These are phyloP conservation scores for Plutella xylostella DNA, from an alignment of 2,888 invertebrate genomes.

Conservation along the genomic window DNA sequence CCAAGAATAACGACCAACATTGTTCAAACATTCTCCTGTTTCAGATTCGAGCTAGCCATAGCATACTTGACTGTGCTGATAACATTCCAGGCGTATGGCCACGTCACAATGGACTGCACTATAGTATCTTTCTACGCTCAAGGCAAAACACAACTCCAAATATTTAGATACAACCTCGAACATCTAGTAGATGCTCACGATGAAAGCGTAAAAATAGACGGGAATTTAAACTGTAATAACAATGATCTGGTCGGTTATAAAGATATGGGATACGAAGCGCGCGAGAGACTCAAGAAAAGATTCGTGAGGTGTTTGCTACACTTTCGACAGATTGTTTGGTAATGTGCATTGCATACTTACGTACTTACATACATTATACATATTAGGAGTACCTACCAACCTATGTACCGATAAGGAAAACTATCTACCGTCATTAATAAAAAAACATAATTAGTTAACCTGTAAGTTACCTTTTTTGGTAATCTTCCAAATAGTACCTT, in stretches of 20 bases:
- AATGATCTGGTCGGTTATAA: constrained; percentile 15
- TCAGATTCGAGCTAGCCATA: constrained; percentile 36
- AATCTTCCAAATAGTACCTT: too few relatives aligned
- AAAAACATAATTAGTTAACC: too few relatives aligned
- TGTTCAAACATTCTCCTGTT: too few relatives aligned
- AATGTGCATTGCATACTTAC: too few relatives aligned
- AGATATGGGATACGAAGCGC: constrained; percentile 21
- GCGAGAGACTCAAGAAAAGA: constrained; percentile 22
- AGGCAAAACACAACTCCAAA: constrained; percentile 40
- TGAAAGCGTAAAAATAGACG: constrained; percentile 14
- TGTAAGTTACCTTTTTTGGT: too few relatives aligned
- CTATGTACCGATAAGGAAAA: too few relatives aligned
- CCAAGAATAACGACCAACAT: too few relatives aligned
- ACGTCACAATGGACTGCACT: constrained; percentile 50
- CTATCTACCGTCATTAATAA: too few relatives aligned
- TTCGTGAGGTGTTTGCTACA: constrained; percentile 37
- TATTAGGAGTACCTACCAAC: too few relatives aligned
- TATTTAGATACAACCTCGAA: constrained; percentile 41
- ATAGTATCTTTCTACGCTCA: constrained; percentile 46
- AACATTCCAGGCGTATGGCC: constrained; percentile 40
- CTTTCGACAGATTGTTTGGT: constrained; percentile 40
- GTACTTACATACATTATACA: too few relatives aligned
- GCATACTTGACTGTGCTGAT: constrained; percentile 36
- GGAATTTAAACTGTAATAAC: constrained; percentile 15
- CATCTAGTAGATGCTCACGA: constrained; percentile 26